phyloP scores from a whole-genome alignment of 2,113 vertebrate species.

The Clarias magur region DNA sequence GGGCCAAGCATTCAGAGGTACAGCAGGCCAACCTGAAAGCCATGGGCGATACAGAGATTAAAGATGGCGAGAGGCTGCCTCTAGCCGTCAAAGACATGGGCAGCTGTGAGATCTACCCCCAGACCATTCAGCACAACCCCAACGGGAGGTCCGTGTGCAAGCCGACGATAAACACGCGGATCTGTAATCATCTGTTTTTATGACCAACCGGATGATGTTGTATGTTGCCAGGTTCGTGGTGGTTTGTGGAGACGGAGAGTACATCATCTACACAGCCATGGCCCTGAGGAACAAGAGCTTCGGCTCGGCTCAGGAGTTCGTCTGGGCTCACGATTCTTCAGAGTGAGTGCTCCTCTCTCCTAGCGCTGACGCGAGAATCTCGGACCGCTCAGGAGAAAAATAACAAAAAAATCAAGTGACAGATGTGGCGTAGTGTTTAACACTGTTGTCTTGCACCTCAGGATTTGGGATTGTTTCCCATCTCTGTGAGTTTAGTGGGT shows the following conservation, averaged over 20 bases:
- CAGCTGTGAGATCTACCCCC: conserved; percentile 98
- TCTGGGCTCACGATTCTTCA: conserved; percentile 97
- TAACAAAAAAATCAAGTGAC: too few species aligned
- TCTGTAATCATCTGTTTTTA: neutral
- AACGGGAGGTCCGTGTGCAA: conserved; percentile 84
- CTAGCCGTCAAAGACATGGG: conserved; percentile 99
- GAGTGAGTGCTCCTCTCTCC: conserved; percentile 80
- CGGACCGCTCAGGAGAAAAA: too few species aligned
- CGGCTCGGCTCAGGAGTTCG: conserved; percentile 97
- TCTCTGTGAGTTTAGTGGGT: too few species aligned
- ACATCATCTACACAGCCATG: conserved; percentile 99
- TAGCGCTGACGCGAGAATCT: neutral
- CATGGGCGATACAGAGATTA: conserved; percentile 98
- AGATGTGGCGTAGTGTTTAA: too few species aligned
- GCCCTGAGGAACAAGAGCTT: conserved; percentile 98
- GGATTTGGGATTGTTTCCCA: too few species aligned
- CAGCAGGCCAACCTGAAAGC: conserved; percentile 98
- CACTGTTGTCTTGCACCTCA: too few species aligned
- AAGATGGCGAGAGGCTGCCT: conserved; percentile 93
- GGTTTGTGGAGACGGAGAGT: conserved; percentile 97
- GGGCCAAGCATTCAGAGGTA: conserved; percentile 97
- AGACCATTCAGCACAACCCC: conserved; percentile 98
- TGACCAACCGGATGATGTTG: neutral
- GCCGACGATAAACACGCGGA: neutral
- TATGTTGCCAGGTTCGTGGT: conserved; percentile 83